Conservation (phyloP, 53 echinoderm and acorn worm genomes). For the Henricia sp. region DNA sequence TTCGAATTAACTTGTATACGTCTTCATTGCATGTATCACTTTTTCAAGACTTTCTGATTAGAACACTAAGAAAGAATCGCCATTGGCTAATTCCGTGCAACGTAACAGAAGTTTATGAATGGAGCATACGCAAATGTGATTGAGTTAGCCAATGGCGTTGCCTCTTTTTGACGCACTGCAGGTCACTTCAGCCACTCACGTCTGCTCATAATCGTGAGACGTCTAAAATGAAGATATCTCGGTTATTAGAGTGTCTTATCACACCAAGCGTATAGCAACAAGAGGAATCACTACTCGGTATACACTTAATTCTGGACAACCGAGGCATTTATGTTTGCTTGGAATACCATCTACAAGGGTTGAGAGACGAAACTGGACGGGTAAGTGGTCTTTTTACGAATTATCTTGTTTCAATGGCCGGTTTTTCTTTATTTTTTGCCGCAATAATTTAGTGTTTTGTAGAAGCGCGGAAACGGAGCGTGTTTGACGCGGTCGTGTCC, state of each 20-base stretch:
- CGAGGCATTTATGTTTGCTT: no score
- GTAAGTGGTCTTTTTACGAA: slow-evolving; percentile 19
- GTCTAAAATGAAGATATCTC: no score
- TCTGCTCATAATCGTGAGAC: not conserved
- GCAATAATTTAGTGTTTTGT: not conserved
- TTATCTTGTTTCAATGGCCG: not conserved
- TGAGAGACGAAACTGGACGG: no score
- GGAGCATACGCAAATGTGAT: slow-evolving; percentile 32
- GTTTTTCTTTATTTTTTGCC: not conserved
- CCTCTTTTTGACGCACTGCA: not conserved
- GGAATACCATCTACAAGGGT: no score
- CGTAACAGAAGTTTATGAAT: slow-evolving; percentile 1
- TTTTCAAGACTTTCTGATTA: not conserved
- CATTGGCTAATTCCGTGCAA: not conserved
- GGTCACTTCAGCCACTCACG: slow-evolving; percentile 30
- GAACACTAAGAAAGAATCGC: not conserved
- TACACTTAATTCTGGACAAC: not conserved
- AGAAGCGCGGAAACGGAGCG: not conserved
- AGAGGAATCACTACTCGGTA: not conserved
- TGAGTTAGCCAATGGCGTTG: slow-evolving; percentile 28
- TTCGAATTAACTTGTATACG: not conserved
- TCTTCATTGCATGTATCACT: no score
- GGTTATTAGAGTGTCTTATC: no score
- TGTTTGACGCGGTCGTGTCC: not conserved
- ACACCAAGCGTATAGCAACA: not conserved